Evolutionary conservation across 2,888 invertebrate species (phyloP), one percentile per base, ranked within the genome.

Genomic region (Leptarthrus brevirostris): DNA sequence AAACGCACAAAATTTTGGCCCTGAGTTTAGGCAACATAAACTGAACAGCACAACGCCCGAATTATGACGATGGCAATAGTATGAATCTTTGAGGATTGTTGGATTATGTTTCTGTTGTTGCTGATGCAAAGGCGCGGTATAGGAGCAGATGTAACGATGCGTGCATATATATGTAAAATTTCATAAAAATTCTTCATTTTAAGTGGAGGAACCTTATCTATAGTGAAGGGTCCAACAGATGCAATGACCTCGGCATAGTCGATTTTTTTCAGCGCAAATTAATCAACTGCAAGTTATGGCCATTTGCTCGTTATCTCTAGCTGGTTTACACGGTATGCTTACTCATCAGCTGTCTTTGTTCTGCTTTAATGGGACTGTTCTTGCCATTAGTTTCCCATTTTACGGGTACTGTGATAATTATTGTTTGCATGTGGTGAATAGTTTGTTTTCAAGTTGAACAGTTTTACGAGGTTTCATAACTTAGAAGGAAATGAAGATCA

Each of bases 231-330:
- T 44, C 64, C 24, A 64, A n/a, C 64, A 64, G 64, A 64, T 64
- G 64, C 64, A 64, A 44, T 64, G 64, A 64, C 64, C 64, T 64
- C 44, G 18, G 24, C 24, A 40, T 40, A 47, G 47, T 40, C 44
- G 24, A 44, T 22, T 64, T 56, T 56, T 49, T 64, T 22, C 26
- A 64, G 47, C 64, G 44, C 64, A 64, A 64, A 64, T 64, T 64
- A 64, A 64, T 44, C 47, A 14, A 24, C 24, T 16, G 16, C 26
- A 49, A 47, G 47, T 16, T 8, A 20, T 20, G 16, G 64, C 64
- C 3, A 24, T 18, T 18, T 20, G 49, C 49, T 49, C 44, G 24
- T 64, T 64, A 64, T 64, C 64, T 64, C 36, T 6, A 1, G 12
- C n/a, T 40, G 40, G 40, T 12, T 40, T 40, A 12, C 8, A n/a